These are phyloP conservation scores for Antheraea assamensis DNA, from an alignment of 2,888 invertebrate species.

Conservation along the genomic window DNA sequence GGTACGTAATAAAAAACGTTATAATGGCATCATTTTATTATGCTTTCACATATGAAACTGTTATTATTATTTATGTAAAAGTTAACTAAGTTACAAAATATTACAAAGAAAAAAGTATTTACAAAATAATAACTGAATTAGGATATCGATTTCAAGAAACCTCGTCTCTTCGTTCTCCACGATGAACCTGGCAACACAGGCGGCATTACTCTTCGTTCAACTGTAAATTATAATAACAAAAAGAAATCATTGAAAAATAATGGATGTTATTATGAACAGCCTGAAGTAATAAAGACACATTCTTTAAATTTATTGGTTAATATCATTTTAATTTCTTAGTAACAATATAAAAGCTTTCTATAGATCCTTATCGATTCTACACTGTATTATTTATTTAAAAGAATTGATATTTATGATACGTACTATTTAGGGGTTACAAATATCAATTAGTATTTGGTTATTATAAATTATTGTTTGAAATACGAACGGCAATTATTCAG, in stretches of 20 bases:
- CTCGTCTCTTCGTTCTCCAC: slow-evolving; percentile 59
- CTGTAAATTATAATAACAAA: slow-evolving; percentile 42
- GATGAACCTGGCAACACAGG: slow-evolving; percentile 54
- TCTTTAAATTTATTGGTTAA: no score
- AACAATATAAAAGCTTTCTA: no score
- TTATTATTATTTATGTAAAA: neutral
- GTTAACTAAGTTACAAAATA: neutral
- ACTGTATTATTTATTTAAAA: no score
- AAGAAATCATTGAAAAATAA: neutral
- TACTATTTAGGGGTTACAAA: no score
- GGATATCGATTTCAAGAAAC: slow-evolving; percentile 26
- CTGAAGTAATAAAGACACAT: no score
- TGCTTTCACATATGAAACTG: neutral
- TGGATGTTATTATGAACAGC: no score
- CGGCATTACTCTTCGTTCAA: slow-evolving; percentile 56
- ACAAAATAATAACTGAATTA: neutral
- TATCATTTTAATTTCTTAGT: no score
- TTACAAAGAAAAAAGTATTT: neutral
- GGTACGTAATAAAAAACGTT: neutral
- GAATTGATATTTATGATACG: no score
- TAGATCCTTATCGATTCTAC: no score
- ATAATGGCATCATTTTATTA: neutral
- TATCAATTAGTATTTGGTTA: no score
- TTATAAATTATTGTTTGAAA: no score
- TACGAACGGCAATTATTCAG: no score